A percentile compares a stretch with the other conserved stretches of the same genome.
These are phyloP conservation scores for Melanogrammus aeglefinus DNA, from an alignment of 2,797 vertebrate genomes.

Conservation along the genomic window DNA sequence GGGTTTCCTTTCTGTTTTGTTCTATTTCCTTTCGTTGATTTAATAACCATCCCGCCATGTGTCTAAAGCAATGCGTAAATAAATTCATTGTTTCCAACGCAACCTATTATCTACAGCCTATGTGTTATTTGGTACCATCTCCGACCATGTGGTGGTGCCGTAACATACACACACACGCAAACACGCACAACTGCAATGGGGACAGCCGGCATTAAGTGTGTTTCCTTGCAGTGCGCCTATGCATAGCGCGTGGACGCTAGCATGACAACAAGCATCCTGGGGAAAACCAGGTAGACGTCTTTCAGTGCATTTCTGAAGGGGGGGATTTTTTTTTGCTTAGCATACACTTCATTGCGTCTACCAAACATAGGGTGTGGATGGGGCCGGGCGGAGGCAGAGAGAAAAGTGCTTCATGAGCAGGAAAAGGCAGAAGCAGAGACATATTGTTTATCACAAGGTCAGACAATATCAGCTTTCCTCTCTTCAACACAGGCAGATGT, in stretches of 20 bases:
- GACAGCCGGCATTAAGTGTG: slow-evolving; percentile 43
- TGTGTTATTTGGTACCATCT: no score
- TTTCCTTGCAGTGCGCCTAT: neutral
- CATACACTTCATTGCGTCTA: slow-evolving; percentile 27
- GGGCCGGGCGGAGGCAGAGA: no score
- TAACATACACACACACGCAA: neutral
- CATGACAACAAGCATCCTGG: neutral
- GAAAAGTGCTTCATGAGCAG: slow-evolving; percentile 60
- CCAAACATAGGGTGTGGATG: neutral
- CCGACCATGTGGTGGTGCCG: no score
- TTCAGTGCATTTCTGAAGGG: neutral
- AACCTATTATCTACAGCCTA: no score
- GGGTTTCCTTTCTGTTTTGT: no score
- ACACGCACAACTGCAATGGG: neutral
- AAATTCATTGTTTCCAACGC: no score
- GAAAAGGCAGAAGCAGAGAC: slow-evolving; percentile 52
- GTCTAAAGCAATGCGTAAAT: no score
- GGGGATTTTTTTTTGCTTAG: neutral
- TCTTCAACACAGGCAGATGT: slow-evolving; percentile 29
- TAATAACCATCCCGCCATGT: no score
- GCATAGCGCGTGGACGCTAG: neutral
- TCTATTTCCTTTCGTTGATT: no score
- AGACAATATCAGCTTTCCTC: slow-evolving; percentile 65
- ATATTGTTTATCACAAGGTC: slow-evolving; percentile 74
- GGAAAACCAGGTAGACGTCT: neutral